phyloP scores from a whole-genome alignment of 2,888 invertebrate species.

The Pyrrhia umbra region DNA sequence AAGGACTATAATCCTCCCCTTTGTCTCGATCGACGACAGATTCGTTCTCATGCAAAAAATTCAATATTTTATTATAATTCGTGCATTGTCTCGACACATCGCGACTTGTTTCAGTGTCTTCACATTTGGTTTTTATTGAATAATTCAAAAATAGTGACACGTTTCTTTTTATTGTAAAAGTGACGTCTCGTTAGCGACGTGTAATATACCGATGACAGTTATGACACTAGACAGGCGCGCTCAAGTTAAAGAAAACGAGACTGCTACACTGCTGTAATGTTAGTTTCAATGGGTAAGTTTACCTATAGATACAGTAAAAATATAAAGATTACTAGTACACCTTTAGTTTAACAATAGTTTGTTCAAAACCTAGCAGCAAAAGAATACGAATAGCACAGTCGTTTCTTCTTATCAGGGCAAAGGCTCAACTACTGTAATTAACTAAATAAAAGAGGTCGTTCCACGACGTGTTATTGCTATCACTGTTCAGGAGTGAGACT shows the following conservation, averaged over 20 bases:
- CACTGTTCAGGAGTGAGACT: no score
- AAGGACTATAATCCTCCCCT: slow-evolving; percentile 54
- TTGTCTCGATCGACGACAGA: slow-evolving; percentile 59
- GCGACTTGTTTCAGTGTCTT: slow-evolving; percentile 79
- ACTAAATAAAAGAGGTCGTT: no score
- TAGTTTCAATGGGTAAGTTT: no score
- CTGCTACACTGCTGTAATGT: no score
- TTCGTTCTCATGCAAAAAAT: slow-evolving; percentile 66
- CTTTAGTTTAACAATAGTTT: no score
- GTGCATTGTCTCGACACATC: slow-evolving; percentile 79
- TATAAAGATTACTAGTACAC: background rate
- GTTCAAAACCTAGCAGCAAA: no score
- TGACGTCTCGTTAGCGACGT: slow-evolving; percentile 76
- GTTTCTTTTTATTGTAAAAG: slow-evolving; percentile 78
- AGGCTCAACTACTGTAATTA: no score
- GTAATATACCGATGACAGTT: slow-evolving; percentile 70
- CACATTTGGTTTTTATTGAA: slow-evolving; percentile 86
- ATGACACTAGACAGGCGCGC: slow-evolving; percentile 50
- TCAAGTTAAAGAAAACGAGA: slow-evolving; percentile 18
- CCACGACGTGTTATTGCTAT: no score
- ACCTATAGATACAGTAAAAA: no score
- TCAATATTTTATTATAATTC: slow-evolving; percentile 84
- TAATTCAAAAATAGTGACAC: slow-evolving; percentile 78
- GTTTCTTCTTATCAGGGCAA: no score
- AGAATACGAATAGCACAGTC: no score